Base-by-base conservation (phyloP, 2,113 vertebrate genomes). In the Urocitellus parryii region DNA sequence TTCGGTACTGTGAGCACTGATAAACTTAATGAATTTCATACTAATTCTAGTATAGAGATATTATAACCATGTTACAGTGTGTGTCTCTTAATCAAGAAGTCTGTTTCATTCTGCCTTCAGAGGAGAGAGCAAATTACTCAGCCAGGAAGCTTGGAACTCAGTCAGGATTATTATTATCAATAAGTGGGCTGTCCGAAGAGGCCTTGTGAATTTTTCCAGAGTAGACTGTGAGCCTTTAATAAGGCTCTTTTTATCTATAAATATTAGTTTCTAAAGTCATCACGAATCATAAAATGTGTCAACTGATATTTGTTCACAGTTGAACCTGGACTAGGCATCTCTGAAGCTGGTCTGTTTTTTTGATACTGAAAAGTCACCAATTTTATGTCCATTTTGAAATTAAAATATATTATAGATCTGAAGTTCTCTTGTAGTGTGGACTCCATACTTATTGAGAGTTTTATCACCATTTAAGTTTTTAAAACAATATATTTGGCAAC, bases 11-110 rank as follows among this genome's bases (percentile, higher is more conserved):
- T 84, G 72, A 70, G 13, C 42, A 83, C 25, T 79, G 56, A 76
- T 73, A 86, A 78, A 53, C 79, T 90, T 86, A 84, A 53, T 92
- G 81, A 76, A 81, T 73, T 91, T 92, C 51, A 94, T 86, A n/a
- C 58, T 73, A n/a, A 79, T 63, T 94, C 61, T 89, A 58, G 81
- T 56, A 37, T 8, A 42, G 74, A 89, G 34, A 72, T 51, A 29
- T 68, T 48, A 0, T 73, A 82, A 42, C 53, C 65, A 6, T 82
- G 72, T 74, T 79, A 56, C 42, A 80, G 67, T 72, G 25, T 56
- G 56, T 74, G 24, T 79, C 56, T 83, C 70, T 90, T 79, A 72
- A 0, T 86, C 13, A 70, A 68, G 24, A 65, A 73, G 32, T 90
- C 25, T 74, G 4, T 78, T 97, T n/a, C 37, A 78, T 80, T 85